Base-by-base conservation (phyloP, 2,113 vertebrate genomes). In the Leptobrachium leishanense region DNA sequence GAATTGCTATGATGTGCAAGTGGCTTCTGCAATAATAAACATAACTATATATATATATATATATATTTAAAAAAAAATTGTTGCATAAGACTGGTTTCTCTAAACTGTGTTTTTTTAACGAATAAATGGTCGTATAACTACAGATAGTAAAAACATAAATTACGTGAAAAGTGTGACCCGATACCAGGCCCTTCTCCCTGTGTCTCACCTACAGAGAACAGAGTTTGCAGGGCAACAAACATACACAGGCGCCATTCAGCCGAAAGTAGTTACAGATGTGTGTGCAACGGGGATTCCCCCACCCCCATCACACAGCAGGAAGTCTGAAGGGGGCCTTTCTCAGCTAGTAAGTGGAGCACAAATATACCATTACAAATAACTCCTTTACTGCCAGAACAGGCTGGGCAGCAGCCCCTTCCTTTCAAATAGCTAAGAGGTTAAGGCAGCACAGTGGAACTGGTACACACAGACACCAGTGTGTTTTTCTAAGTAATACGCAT, bases 261-360 rank as follows among this genome's bases (percentile, higher is more conserved):
- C 57, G 46, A 80, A 80, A 80, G 46, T 74, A 59, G 70, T 80
- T 80, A 80, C 77, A 80, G 77, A 80, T 80, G 77, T 80, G 77
- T 74, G 71, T 80, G 77, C 77, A 66, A 74, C 43, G 77, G 71
- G 77, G 77, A 74, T 68, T 80, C 72, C 77, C 77, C 77, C 64
- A 55, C 77, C 77, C 77, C 75, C 71, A 70, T 80, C 43, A 44
- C 72, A 74, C 70, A 80, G 70, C 77, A 80, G 77, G 77, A 74
- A 80, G 64, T 74, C 71, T 80, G 77, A 80, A 80, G 77, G 77
- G 77, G 77, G 71, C 71, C 77, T 80, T 73, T 64, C 74, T 80
- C 72, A 57, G 68, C 77, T 74, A 68, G 77, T 73, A 72, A 79
- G 72, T 68, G 64, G 77, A 57, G 72, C 41, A 67, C 62, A 74